These are phyloP conservation scores for Plemyria rubiginata DNA, from an alignment of 2,888 invertebrate species.

Conservation along the genomic window DNA sequence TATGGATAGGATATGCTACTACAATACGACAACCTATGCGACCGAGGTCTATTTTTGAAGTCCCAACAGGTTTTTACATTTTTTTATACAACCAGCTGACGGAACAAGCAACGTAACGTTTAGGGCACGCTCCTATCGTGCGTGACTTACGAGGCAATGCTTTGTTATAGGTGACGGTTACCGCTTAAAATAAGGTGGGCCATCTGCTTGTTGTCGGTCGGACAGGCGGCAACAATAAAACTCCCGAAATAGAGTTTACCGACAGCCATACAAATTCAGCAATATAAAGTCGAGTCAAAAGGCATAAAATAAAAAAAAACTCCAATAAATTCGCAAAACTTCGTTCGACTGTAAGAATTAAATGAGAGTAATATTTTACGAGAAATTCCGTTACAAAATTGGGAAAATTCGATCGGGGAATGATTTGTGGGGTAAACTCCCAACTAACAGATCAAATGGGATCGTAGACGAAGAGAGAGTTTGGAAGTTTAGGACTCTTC, in stretches of 20 bases:
- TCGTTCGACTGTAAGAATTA: slow-evolving; percentile 21
- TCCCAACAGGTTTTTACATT: neutral
- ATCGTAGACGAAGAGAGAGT: slow-evolving; percentile 33
- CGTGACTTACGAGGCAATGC: too few relatives aligned
- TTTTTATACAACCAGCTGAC: too few relatives aligned
- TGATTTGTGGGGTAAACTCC: slow-evolving; percentile 21
- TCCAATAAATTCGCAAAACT: slow-evolving; percentile 16
- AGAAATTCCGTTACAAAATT: slow-evolving; percentile 17
- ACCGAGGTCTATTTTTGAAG: too few relatives aligned
- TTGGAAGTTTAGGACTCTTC: slow-evolving; percentile 51
- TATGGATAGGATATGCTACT: too few relatives aligned
- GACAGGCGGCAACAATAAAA: neutral
- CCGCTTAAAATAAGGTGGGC: too few relatives aligned
- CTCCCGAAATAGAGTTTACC: slow-evolving; percentile 10
- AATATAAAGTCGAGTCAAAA: slow-evolving; percentile 13
- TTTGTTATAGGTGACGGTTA: too few relatives aligned
- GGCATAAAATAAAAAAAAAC: slow-evolving; percentile 19
- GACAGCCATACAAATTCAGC: slow-evolving; percentile 9
- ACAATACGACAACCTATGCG: too few relatives aligned
- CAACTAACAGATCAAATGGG: slow-evolving; percentile 44
- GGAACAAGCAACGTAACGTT: too few relatives aligned
- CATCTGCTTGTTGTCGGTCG: too few relatives aligned
- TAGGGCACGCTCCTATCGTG: too few relatives aligned
- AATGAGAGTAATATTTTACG: slow-evolving; percentile 21
- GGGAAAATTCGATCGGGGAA: slow-evolving; percentile 33